Conservation (phyloP, 2,888 invertebrate species). For the Hemithea aestivaria region DNA sequence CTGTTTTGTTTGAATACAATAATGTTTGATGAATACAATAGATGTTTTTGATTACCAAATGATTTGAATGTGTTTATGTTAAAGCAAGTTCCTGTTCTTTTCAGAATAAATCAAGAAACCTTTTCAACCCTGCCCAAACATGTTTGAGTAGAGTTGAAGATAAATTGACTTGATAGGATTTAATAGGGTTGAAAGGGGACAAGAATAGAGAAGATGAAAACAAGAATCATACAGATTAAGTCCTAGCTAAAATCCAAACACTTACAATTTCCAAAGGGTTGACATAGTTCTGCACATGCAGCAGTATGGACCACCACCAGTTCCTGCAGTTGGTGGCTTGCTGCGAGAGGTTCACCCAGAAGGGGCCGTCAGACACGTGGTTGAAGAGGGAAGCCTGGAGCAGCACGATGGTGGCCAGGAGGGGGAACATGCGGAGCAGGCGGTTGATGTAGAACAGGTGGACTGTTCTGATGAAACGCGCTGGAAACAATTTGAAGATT, state of each 20-base stretch:
- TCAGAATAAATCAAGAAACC: too few species aligned
- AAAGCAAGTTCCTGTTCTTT: too few species aligned
- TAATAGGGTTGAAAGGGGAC: too few species aligned
- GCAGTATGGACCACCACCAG: constrained; percentile 70
- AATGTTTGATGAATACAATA: too few species aligned
- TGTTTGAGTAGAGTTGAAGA: too few species aligned
- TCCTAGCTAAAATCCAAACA: constrained; percentile 4
- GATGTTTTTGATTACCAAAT: too few species aligned
- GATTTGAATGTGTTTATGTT: too few species aligned
- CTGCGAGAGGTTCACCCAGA: constrained; percentile 62
- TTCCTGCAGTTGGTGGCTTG: constrained; percentile 48
- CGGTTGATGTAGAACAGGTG: constrained; percentile 50
- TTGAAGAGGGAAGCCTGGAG: constrained; percentile 45
- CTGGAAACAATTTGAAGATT: constrained; percentile 42
- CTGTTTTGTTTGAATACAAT: too few species aligned
- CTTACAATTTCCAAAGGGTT: constrained; percentile 41
- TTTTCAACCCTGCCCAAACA: too few species aligned
- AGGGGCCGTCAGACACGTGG: constrained; percentile 46
- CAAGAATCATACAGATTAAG: background rate
- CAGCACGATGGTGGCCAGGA: constrained; percentile 42
- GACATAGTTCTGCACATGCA: constrained; percentile 73
- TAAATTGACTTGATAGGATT: too few species aligned
- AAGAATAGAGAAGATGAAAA: too few species aligned
- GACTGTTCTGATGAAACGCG: constrained; percentile 39
- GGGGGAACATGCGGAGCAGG: constrained; percentile 48